These are phyloP conservation scores for Brotula barbata DNA, from an alignment of 2,797 vertebrate species.

Conservation along the genomic window DNA sequence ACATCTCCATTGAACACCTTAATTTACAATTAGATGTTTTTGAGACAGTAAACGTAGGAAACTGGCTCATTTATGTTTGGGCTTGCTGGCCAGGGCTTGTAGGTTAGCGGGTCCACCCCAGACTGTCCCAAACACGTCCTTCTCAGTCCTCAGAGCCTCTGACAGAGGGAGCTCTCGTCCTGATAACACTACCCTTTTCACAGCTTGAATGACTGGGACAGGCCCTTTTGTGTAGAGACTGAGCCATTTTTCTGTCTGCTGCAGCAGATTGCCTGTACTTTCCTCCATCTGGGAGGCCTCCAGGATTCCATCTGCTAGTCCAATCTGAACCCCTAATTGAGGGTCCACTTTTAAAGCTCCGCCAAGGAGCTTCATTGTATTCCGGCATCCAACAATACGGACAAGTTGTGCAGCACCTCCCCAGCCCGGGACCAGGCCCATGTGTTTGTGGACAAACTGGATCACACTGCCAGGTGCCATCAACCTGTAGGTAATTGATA, in stretches of 20 bases:
- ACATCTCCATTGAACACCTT: conserved; percentile 3
- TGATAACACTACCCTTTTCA: conserved; percentile 85
- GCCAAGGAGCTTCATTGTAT: conserved; percentile 85
- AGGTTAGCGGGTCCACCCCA: conserved; percentile 92
- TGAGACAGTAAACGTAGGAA: not conserved
- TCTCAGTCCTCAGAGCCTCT: conserved; percentile 87
- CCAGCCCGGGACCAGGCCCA: conserved; percentile 96
- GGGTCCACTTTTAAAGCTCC: conserved; percentile 79
- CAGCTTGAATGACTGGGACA: conserved; percentile 80
- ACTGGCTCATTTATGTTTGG: conserved; percentile 82
- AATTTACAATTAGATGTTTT: not conserved
- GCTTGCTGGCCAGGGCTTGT: conserved; percentile 82
- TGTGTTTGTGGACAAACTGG: conserved; percentile 94
- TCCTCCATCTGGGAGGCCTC: conserved; percentile 28
- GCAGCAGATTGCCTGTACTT: conserved; percentile 46
- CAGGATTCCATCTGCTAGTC: conserved; percentile 83
- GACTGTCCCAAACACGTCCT: conserved; percentile 86
- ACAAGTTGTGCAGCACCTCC: conserved; percentile 87
- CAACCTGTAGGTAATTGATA: conserved; percentile 75
- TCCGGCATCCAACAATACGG: conserved; percentile 79
- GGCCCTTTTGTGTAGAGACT: conserved; percentile 79
- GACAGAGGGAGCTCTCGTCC: conserved; percentile 86
- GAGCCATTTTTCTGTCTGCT: conserved; percentile 84
- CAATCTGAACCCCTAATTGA: conserved; percentile 74
- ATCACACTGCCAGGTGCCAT: conserved; percentile 88